Percentiles rank a stretch among this genome's conserved stretches.
These are phyloP conservation scores for Chymomyza caudatula DNA, from an alignment of 2,888 invertebrate genomes.

Conservation along the genomic window DNA sequence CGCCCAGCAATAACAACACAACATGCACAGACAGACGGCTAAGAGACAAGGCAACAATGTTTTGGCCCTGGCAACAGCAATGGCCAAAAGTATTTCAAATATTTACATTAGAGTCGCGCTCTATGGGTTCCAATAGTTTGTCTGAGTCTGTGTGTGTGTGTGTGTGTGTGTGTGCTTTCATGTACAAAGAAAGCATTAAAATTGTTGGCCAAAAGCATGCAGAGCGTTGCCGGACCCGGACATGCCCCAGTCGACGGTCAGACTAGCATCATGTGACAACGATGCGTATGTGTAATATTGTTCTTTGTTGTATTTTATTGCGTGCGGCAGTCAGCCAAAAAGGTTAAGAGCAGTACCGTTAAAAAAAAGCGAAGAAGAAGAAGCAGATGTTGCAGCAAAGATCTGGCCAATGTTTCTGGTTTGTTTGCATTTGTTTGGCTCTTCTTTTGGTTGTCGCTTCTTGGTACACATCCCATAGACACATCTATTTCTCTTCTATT, in stretches of 20 bases:
- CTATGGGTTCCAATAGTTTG: conserved; percentile 12
- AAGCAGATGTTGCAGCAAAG: neutral
- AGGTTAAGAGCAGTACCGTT: neutral
- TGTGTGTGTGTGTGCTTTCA: neutral
- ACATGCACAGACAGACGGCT: neutral
- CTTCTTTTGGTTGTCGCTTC: conserved; percentile 8
- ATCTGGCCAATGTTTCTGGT: neutral
- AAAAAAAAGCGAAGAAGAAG: neutral
- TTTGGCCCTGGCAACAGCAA: neutral
- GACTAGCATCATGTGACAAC: neutral
- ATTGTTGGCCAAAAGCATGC: neutral
- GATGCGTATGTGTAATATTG: neutral
- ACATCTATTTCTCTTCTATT: neutral
- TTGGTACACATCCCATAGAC: neutral
- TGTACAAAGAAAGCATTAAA: neutral
- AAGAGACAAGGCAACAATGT: neutral
- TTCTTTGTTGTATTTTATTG: neutral
- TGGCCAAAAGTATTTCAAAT: conserved; percentile 34
- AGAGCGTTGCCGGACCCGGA: neutral
- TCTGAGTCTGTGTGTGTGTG: neutral
- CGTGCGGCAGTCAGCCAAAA: neutral
- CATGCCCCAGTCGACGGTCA: neutral
- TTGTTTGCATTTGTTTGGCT: conserved; percentile 64
- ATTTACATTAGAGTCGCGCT: conserved; percentile 42
- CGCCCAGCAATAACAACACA: neutral